Evolutionary conservation across 2,113 vertebrate genomes (phyloP), one percentile per base, ranked within the genome.

Genomic region (Neolamprologus sp.): DNA sequence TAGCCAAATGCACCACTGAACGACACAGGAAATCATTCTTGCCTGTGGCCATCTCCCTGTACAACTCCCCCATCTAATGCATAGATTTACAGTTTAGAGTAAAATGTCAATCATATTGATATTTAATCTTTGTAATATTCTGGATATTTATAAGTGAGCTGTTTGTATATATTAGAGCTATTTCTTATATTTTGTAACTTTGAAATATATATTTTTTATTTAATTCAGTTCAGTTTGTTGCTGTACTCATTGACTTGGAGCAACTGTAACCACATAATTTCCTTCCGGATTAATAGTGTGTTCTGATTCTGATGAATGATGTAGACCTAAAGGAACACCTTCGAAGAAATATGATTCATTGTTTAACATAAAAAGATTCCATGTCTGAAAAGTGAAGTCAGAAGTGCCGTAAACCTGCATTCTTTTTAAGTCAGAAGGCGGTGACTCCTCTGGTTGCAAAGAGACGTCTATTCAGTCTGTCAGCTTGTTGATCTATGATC

Each of bases 381-480:
- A 40, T 0, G 6, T 75, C 14, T 75, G 9, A 47, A 75, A 75
- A 0, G 40, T 75, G 9, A 75, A 19, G 23, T 7, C 9, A 75
- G 37, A 71, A 71, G n/a, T 47, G 21, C 14, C 6, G 1, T 26
- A 45, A 26, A 45, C 21, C 37, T 73, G 68, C 21, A 17, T 10
- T 71, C 37, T 71, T 45, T 45, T 45, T 16, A 71, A 71, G 37
- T 4, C 35, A 42, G 40, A 26, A 47, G 14, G 40, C 2, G 7
- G 21, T 11, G 40, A 75, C 40, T 75, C 14, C 40, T 75, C 68
- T 73, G 40, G 40, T 47, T 26, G 21, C 68, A 73, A 75, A 75
- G 6, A 9, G 21, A 47, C 6, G 9, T 26, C 0, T 73, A 75
- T 47, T 75, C 23, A 45, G 14, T 73, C 40, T 47, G 42, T 75